Base-by-base conservation (phyloP, 1,140 invertebrate genomes). In the Nebria ingens region DNA sequence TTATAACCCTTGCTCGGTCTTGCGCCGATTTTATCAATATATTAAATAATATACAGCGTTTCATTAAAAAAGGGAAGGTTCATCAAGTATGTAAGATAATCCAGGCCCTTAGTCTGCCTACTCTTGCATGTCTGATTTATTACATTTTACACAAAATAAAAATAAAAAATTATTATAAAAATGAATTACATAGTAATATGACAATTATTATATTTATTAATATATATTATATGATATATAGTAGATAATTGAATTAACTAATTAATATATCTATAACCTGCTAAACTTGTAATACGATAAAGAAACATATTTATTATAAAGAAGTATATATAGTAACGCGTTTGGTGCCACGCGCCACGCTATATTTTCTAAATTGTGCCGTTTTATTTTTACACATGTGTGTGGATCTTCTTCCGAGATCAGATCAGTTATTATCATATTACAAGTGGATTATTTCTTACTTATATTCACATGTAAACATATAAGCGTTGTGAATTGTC, bases 61-160 rank as follows among this genome's bases (percentile, higher is more conserved):
- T 45, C 40, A 45, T 45, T 6, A 29, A 29, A 45, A 45, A 45
- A 6, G 40, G 40, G 15, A 45, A 45, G 17, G 9, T 45, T 45
- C 9, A 45, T 45, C 40, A 45, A 45, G 40, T 45, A 17, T 56
- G 29, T 54, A 62, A 57, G 56, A 61, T 63, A 63, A 63, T 63
- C 61, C 56, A 63, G 64, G 64, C 62, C 40, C 65, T 67, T 67
- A 66, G 65, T 66, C 62, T 64, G 66, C 40, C 40, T 45, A 45
- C 40, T 45, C 40, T 68, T 68, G 65, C 66, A 65, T 67, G 64
- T 64, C 62, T 64, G 60, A 64, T 67, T 68, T 65, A 68, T 67
- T 68, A 68, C 64, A 68, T 68, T 68, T 68, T 68, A 68, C 65
- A 66, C 62, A 66, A 45, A 17, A n/a, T n/a, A n/a, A n/a, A n/a